Evolutionary conservation across 2,888 invertebrate genomes (phyloP).

Genomic region (Acleris laterana): DNA sequence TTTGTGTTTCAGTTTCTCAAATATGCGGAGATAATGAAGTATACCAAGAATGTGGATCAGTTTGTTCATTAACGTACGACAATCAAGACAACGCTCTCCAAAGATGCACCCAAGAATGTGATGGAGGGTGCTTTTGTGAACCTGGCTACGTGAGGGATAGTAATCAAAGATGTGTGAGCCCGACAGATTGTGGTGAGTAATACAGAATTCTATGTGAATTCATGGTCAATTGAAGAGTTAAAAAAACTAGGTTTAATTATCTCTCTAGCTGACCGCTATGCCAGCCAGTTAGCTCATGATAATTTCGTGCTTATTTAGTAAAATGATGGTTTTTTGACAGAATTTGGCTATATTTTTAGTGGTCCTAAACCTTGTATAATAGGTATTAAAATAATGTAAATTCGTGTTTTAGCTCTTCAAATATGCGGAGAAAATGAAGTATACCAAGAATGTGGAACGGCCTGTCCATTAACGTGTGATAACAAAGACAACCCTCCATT

Average conservation of each 20-base stretch:
- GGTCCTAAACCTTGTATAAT: too few species aligned
- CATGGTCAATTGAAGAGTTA: too few species aligned
- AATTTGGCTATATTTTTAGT: too few species aligned
- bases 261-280: too few species aligned
- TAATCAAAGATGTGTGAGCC: conserved; percentile 16
- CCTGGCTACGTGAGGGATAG: conserved; percentile 23
- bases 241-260: too few species aligned
- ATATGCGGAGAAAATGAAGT: conserved; percentile 28
- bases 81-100: conserved; percentile 21
- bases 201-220: too few species aligned
- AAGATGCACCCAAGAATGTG: conserved; percentile 15
- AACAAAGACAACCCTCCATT: conserved; percentile 22
- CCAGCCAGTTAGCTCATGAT: not conserved
- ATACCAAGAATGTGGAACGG: conserved; percentile 26
- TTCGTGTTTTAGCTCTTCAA: not conserved
- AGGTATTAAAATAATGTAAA: too few species aligned
- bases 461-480: conserved; percentile 30
- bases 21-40: conserved; percentile 28
- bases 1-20: conserved; percentile 2
- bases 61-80: conserved; percentile 22
- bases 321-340: too few species aligned
- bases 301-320: too few species aligned
- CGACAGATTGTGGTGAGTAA: conserved; percentile 19
- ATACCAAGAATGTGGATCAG: conserved; percentile 23
- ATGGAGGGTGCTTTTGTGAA: conserved; percentile 28